Base-by-base conservation (phyloP, 1,140 invertebrate species). In the Euura lappo region DNA sequence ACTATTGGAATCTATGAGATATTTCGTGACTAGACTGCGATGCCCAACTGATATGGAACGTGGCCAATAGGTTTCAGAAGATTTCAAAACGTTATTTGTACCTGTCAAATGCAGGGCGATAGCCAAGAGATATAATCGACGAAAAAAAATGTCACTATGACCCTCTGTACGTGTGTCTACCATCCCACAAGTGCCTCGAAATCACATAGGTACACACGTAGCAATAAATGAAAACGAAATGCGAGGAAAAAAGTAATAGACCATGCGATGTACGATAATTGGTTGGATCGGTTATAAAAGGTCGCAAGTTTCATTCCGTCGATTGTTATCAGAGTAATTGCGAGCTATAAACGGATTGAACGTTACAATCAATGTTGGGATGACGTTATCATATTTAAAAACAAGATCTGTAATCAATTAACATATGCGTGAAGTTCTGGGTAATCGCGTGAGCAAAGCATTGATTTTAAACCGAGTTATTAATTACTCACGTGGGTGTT, bases 401-500 rank as follows among this genome's bases (percentile, higher is more conserved):
- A 28, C 28, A 28, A 28, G 28, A 28, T 28, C 28, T 28, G 28
- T 28, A 28, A 28, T 1, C 28, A 28, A 28, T 28, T 28, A 28
- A 1, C 28, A 28, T 28, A 28, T 28, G 28, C 28, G 28, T 28
- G 28, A 28, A 28, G 28, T 28, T 28, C 28, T 0, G 51, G 3
- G 13, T 60, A 6, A 60, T 5, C 51, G 6, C 5, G 51, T 60
- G 51, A n/a, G 6, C 13, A 60, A 5, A n/a, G 51, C 51, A 60
- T 60, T 60, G 51, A 60, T 60, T 60, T 60, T 60, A 11, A 28
- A 28, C 2, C 51, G 8, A n/a, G 42, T 68, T 71, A 65, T 44
- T 71, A 44, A 44, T 13, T 69, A 28, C 68, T 71, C 68, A 76
- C 76, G 47, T 70, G 46, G 45, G 65, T 68, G 71, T 71, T n/a